A percentile compares a stretch with the other conserved stretches of the same genome.
phyloP scores from a whole-genome alignment of 2,797 vertebrate genomes.

The Macropus fuliginosus region DNA sequence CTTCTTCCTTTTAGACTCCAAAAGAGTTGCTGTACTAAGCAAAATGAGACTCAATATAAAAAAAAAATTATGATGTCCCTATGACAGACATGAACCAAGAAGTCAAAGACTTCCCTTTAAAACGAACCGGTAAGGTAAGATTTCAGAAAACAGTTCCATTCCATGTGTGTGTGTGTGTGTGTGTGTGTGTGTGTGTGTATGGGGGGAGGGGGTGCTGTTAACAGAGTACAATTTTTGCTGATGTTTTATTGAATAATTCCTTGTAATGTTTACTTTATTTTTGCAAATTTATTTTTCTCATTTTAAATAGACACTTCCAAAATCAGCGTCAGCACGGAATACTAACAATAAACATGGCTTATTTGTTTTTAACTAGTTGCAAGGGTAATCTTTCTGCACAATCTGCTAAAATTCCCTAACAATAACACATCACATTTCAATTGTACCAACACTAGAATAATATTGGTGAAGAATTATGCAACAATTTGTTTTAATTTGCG shows the following conservation, averaged over 20 bases:
- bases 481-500: conserved; percentile 39
- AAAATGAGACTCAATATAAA: not conserved
- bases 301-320: conserved; percentile 69
- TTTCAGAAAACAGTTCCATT: conserved; percentile 52
- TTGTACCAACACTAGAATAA: not conserved
- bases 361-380: conserved; percentile 65
- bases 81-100: conserved; percentile 51
- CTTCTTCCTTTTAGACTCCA: not conserved
- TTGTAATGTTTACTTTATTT: conserved; percentile 66
- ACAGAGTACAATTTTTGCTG: conserved; percentile 65
- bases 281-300: conserved; percentile 68
- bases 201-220: not conserved
- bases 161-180: not conserved
- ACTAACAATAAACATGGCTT: conserved; percentile 3
- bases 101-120: conserved; percentile 32
- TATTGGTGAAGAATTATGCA: conserved; percentile 27
- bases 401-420: conserved; percentile 47
- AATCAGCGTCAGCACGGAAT: conserved; percentile 63
- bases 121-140: conserved; percentile 64
- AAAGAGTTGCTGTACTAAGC: not conserved
- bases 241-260: conserved; percentile 69
- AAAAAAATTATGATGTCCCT: conserved; percentile 13
- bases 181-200: not conserved
- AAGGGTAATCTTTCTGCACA: conserved; percentile 47
- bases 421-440: conserved; percentile 44